Evolutionary conservation across 1,140 invertebrate genomes (phyloP).

Genomic region (Philopotamus ludificatus): DNA sequence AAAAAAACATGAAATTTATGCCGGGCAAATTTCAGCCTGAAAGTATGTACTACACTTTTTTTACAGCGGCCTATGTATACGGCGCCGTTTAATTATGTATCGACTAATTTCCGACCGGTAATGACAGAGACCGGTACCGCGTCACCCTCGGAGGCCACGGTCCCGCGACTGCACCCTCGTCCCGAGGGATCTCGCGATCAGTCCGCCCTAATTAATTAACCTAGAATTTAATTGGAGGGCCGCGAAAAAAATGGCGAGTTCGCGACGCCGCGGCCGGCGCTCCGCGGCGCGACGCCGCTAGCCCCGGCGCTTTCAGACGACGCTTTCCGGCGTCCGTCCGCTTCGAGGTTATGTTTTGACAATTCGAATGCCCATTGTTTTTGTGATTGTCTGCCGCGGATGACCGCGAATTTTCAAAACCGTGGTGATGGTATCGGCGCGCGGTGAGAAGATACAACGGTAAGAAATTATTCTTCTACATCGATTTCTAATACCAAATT

Average conservation of each 20-base stretch:
- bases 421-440: no score
- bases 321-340: not conserved
- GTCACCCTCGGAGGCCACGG: no score
- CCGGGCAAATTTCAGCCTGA: conserved; percentile 49
- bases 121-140: conserved; percentile 35
- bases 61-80: conserved; percentile 54
- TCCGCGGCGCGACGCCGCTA: not conserved
- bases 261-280: not conserved
- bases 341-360: conserved; percentile 39
- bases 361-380: no score
- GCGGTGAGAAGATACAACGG: no score
- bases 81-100: conserved; percentile 57
- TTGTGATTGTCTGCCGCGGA: no score
- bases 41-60: conserved; percentile 57
- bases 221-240: not conserved
- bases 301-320: not conserved
- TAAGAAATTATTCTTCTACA: no score
- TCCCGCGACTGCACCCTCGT: no score
- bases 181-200: no score
- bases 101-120: conserved; percentile 55
- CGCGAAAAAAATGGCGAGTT: no score
- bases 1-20: conserved; percentile 58
- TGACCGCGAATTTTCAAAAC: no score
- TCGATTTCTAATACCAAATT: no score
- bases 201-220: not conserved